A percentile compares a stretch with the other conserved stretches of the same genome.
Evolutionary conservation across 2,113 vertebrate genomes (phyloP).

Genomic region (Andinoacara biseriatus): DNA sequence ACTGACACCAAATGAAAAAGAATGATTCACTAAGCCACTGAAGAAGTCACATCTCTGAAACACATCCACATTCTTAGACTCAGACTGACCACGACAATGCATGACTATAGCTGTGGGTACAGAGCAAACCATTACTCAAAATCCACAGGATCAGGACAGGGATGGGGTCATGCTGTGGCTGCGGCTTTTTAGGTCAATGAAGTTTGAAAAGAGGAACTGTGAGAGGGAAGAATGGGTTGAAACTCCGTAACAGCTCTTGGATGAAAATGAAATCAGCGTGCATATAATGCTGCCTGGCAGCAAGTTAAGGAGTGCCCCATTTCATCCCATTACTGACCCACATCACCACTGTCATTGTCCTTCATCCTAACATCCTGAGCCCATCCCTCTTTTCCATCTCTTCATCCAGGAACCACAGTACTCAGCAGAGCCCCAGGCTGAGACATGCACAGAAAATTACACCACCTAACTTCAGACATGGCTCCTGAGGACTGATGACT

Average conservation of each 20-base stretch:
- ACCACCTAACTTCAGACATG: conserved; percentile 29
- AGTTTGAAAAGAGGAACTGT: conserved; percentile 1
- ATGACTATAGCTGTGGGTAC: conserved; percentile 33
- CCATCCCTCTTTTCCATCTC: conserved; percentile 38
- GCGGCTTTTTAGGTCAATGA: conserved; percentile 60
- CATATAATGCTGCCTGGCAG: conserved; percentile 28
- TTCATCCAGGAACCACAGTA: conserved; percentile 5
- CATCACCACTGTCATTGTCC: conserved; percentile 38
- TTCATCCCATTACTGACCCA: conserved; percentile 55
- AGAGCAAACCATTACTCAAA: conserved; percentile 37
- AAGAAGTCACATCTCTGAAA: conserved; percentile 44
- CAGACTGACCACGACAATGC: conserved; percentile 21
- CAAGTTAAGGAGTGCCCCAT: conserved; percentile 5
- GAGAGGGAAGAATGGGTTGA: conserved; percentile 1
- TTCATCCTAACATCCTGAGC: conserved; percentile 36
- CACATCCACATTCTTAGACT: conserved; percentile 16
- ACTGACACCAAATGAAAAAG: conserved; percentile 30
- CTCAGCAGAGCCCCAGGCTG: conserved; percentile 31
- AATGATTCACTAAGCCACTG: conserved; percentile 34
- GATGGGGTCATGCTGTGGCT: conserved; percentile 33
- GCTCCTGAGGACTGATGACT: conserved; percentile 26
- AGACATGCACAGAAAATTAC: not conserved
- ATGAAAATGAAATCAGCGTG: conserved; percentile 36
- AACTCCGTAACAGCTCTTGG: conserved; percentile 12
- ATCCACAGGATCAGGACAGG: not conserved